phyloP scores from a whole-genome alignment of 2,797 vertebrate species.

The Ptychobarbus kaznakovi region DNA sequence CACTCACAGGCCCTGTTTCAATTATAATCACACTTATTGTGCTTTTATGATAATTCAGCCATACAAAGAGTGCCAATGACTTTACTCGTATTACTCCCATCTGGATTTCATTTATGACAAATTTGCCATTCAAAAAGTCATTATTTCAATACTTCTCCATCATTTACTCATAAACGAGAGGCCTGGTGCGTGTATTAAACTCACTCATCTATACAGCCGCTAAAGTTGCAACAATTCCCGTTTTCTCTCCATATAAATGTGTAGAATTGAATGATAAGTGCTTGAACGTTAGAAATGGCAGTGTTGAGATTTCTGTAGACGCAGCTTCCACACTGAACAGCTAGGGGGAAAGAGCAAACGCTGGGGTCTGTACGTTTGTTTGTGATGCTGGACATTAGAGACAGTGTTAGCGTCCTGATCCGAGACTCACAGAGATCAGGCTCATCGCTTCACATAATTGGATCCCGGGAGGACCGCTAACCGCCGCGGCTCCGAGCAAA shows the following conservation, averaged over 20 bases:
- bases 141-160: neutral
- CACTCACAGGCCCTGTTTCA: slow-evolving; percentile 6
- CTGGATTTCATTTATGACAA: neutral
- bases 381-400: slow-evolving; percentile 7
- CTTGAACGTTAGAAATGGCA: neutral
- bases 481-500: slow-evolving; percentile 65
- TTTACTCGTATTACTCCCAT: neutral
- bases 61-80: neutral
- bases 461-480: slow-evolving; percentile 69
- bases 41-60: slow-evolving; percentile 8
- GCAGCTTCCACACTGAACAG: neutral
- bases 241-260: neutral
- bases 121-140: neutral
- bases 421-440: neutral
- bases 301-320: neutral
- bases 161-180: neutral
- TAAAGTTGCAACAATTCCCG: neutral
- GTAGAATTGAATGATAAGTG: neutral
- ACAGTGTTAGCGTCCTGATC: neutral
- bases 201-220: neutral
- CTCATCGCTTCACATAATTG: slow-evolving; percentile 72
- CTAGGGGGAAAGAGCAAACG: neutral
- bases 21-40: slow-evolving; percentile 15
- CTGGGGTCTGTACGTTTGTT: neutral
- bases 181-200: neutral